Evolutionary conservation across 2,888 invertebrate species (phyloP), one percentile per base, ranked within the genome.

Genomic region (Heliconius charithonia): DNA sequence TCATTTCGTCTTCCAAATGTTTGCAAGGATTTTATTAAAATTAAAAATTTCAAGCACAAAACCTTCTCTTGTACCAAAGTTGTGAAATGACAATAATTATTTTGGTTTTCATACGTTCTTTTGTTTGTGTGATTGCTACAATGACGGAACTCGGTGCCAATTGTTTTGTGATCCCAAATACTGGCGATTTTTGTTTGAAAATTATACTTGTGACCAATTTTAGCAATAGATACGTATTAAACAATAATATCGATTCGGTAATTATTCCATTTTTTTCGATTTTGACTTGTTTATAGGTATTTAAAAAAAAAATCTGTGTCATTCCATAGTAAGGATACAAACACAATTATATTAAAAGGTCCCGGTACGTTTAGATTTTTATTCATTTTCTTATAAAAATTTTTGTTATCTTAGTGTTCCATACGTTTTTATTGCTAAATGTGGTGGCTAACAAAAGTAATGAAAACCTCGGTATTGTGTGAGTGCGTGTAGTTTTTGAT

Each of bases 61-160:
- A 71, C 45, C 67, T 79, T 78, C 83, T 83, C 82, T 83, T 83
- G 81, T 87, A 88, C 87, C 88, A 87, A 90, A 89, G 89, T 92
- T 91, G 92, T 93, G 93, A 89, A 89, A 87, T 87, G 93, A 93
- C 93, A 93, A 93, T 93, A 93, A 91, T 80, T 80, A 65, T 80
- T 81, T 82, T 83, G 77, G 67, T 75, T 56, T 69, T 72, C 29
- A 72, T 37, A 37, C 10, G 22, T 75, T 29, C n/a, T 45, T 29
- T 66, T 75, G 56, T 41, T 63, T 75, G 77, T 79, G 82, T 82
- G 67, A 69, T 81, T 83, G 83, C 84, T 83, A 69, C 82, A 82
- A 81, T 76, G 75, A 81, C 69, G 79, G 82, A 82, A 81, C 79
- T 82, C 79, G 81, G 84, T 85, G 85, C 85, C 84, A 84, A 84